phyloP scores from a whole-genome alignment of 2,113 vertebrate genomes.

The Mobula birostris region DNA sequence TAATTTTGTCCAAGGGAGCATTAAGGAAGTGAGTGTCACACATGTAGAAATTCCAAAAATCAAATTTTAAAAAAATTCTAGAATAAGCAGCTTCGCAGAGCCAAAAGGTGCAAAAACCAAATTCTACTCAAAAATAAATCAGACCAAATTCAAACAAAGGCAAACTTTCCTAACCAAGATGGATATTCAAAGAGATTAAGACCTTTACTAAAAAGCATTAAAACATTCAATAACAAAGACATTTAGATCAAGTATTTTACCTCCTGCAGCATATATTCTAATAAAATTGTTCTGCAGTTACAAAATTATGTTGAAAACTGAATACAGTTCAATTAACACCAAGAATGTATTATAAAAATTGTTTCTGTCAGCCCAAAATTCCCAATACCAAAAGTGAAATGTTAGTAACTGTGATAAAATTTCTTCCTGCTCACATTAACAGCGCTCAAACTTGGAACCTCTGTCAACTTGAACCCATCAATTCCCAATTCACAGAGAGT shows the following conservation, averaged over 20 bases:
- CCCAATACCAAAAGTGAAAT: not conserved
- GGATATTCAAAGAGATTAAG: not conserved
- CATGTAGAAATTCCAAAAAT: not conserved
- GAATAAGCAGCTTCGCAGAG: not conserved
- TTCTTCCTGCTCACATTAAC: not conserved
- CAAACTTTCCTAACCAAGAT: not conserved
- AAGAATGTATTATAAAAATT: not conserved
- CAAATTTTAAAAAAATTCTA: not conserved
- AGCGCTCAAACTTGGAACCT: not conserved
- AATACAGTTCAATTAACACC: not conserved
- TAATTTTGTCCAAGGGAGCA: not conserved
- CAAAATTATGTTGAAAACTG: not conserved
- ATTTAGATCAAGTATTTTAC: no score
- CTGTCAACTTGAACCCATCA: not conserved
- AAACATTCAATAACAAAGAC: no score
- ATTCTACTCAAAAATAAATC: not conserved
- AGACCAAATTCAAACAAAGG: not conserved
- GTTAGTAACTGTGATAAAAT: not conserved
- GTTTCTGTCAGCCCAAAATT: not conserved
- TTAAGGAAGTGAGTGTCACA: not conserved
- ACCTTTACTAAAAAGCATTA: not conserved
- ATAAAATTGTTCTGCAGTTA: no score
- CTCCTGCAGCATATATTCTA: no score
- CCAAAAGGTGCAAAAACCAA: not conserved
- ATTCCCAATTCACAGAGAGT: not conserved